Base-by-base conservation (phyloP, 2,888 invertebrate genomes). In the Masnerella sp. region DNA sequence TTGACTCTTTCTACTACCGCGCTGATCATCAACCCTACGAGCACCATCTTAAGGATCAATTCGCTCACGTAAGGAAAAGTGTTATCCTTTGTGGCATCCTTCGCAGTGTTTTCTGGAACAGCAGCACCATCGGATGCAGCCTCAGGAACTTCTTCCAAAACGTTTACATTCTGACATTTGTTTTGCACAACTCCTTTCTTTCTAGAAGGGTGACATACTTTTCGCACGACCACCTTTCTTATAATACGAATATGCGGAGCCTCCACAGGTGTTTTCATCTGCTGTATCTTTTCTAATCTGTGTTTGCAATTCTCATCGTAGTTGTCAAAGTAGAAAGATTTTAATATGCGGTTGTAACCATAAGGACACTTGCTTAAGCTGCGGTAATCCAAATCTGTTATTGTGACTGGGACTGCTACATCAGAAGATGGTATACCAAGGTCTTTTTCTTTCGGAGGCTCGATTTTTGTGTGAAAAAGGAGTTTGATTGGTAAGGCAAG, bases 271-370 rank as follows among this genome's bases (percentile, higher is more conserved):
- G 9, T 0, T 12, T 42, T n/a, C 17, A 22, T 36, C 0, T 8
- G 3, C 20, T 45, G 4, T 1, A 2, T 5, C 11, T 40, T 17
- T 17, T 36, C 9, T 0, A 11, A 14, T 49, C 62, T 14, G 9
- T 28, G 9, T 14, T 2, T 82, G 43, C 85, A 85, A 64, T 85
- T 85, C 7, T 75, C 30, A 38, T 85, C 85, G 72, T 84, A 85
- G 67, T 81, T 75, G 43, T 78, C 79, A 34, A 71, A 47, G 32
- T 81, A 80, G n/a, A 77, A 71, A 9, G 81, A 80, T 28, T 59
- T 77, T 9, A 84, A 36, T 43, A 76, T 76, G 9, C 77, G 74
- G 61, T 78, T 59, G 67, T 85, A 85, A 7, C 77, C 69, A 14
- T 81, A 71, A 9, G 81, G 82, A 22, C 85, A 85, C 5, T 77